Base-by-base conservation (phyloP, 2,113 vertebrate genomes). In the Macrotus californicus region DNA sequence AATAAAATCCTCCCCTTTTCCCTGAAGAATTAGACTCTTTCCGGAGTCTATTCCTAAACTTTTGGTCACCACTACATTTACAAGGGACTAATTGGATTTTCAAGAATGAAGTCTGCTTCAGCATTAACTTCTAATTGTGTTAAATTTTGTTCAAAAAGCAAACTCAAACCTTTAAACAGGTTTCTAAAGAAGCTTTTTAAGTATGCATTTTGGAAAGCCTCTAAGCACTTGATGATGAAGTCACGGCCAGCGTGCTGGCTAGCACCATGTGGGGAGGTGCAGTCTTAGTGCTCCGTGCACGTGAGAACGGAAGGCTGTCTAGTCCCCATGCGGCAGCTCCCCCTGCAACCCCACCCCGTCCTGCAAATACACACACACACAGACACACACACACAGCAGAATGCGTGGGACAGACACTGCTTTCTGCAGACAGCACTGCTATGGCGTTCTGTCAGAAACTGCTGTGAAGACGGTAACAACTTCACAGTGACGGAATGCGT, bases 61-160 rank as follows among this genome's bases (percentile, higher is more conserved):
- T 89, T 50, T 83, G 34, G 36, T 83, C 31, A 29, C 1, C 72
- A 7, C 26, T 56, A 2, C 14, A 48, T 79, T 41, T 46, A 46
- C 48, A 54, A 34, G 10, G 1, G 50, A 59, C 64, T 34, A 19
- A 64, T 41, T 59, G 12, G 7, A 43, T 12, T 84, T 34, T 75
- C 19, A 54, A 75, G 50, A 91, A 64, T 64, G 7, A 88, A 67
- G 1, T 1, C 29, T 41, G 8, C 26, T 79, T 79, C n/a, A 24
- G 5, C 52, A 24, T 69, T 54, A 87, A 72, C 22, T 4, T 70
- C 36, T 84, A 61, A 61, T 61, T 29, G 3, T 39, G 16, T 72
- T 89, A 21, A 22, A 76, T 67, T 67, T 89, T 82, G 69, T 79
- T 87, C 4, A 7, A n/a, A 85, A 70, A n/a, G 36, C 56, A 80